Base-by-base conservation (phyloP, 2,113 vertebrate genomes). In the zebrafish (Danio rerio) region DNA sequence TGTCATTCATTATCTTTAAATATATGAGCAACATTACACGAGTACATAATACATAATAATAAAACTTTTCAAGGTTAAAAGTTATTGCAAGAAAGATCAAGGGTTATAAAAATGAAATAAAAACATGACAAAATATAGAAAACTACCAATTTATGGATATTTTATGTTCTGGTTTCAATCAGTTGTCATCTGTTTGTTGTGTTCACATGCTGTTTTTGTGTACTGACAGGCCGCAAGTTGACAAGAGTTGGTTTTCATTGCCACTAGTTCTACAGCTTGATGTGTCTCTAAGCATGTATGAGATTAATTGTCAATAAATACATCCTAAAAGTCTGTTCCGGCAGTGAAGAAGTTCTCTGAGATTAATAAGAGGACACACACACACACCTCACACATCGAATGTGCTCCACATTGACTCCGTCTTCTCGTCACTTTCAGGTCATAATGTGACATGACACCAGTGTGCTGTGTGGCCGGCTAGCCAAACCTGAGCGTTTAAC, bases 371-470 rank as follows among this genome's bases (percentile, higher is more conserved):
- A 49, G 49, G 66, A 20, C 15, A 9, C 65, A 52, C 42, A 52
- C 42, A 78, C 49, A 81, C 68, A 75, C 18, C 61, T 70, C 70
- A 71, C 61, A 88, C 75, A 83, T 71, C 53, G 16, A 79, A 10
- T 16, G 13, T 80, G 52, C 79, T 81, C 81, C 61, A 55, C 49
- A 63, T 87, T 43, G 79, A 59, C 59, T 56, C 52, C 80, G 55
- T 31, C 40, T 73, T 20, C 85, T 84, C 18, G 55, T 92, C 90
- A 88, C 91, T 89, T 89, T 88, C 86, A 87, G 90, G 90, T 90
- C 91, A 92, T 94, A 92, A 94, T 93, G 87, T 88, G 92, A 93
- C 92, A 92, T 91, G 92, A 92, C 91, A 91, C 91, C 86, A 61
- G 87, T 70, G 90, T 90, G 92, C 91, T 87, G 89, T 90, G 91